These are phyloP conservation scores for Brachylomia viminalis DNA, from an alignment of 2,888 invertebrate genomes.

Conservation along the genomic window DNA sequence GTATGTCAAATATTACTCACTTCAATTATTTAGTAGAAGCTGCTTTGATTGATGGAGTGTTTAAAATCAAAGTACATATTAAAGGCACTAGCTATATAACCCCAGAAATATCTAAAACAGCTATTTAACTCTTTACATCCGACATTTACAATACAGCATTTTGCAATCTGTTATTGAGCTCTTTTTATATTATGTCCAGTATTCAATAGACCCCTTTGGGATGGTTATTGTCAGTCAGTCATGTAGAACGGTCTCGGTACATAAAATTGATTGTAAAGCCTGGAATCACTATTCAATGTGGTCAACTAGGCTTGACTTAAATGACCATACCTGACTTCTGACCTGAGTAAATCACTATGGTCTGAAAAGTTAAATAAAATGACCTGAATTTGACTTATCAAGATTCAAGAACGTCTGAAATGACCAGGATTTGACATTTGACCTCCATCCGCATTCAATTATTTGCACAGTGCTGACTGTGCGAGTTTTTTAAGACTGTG, in stretches of 20 bases:
- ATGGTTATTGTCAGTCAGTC: slow-evolving; percentile 38
- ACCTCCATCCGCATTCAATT: slow-evolving; percentile 6
- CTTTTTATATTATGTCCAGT: slow-evolving; percentile 12
- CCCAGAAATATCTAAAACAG: neutral
- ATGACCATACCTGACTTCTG: slow-evolving; percentile 14
- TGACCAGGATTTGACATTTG: slow-evolving; percentile 16
- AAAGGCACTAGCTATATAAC: neutral
- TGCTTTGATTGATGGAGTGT: neutral
- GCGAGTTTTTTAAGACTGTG: neutral
- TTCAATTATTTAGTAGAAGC: neutral
- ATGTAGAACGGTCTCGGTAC: slow-evolving; percentile 39
- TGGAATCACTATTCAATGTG: slow-evolving; percentile 17
- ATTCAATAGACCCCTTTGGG: slow-evolving; percentile 9
- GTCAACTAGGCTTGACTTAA: neutral
- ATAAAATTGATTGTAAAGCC: slow-evolving; percentile 31
- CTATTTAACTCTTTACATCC: slow-evolving; percentile 1
- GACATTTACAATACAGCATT: neutral
- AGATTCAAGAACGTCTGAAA: slow-evolving; percentile 9
- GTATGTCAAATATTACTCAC: neutral
- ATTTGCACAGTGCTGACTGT: neutral
- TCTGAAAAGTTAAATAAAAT: slow-evolving; percentile 5
- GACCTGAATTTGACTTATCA: neutral
- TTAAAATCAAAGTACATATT: neutral
- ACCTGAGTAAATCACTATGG: neutral
- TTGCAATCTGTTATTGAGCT: neutral